Conservation (phyloP, 2,113 vertebrate species). For the Gallinago media region DNA sequence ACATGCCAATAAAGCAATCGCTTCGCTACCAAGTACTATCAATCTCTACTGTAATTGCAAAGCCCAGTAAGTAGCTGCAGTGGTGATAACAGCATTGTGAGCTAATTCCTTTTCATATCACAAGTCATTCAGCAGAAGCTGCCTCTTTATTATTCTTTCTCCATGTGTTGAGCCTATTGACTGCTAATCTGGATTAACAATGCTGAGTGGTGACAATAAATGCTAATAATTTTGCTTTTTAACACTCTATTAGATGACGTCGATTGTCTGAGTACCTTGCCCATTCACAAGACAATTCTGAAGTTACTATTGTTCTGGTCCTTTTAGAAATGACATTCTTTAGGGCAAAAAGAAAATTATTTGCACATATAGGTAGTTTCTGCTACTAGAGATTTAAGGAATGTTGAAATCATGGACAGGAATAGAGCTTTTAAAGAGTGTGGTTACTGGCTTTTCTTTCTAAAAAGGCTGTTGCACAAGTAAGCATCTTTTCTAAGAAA, state of each 20-base stretch:
- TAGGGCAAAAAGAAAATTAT: background rate
- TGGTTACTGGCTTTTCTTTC: background rate
- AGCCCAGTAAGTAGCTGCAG: background rate
- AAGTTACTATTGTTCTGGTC: background rate
- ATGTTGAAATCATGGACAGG: background rate
- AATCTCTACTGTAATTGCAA: background rate
- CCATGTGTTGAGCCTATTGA: background rate
- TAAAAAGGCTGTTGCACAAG: background rate
- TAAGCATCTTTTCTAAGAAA: background rate
- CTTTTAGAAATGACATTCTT: background rate
- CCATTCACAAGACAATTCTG: background rate
- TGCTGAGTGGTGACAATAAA: background rate
- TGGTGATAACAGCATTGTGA: background rate
- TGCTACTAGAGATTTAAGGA: background rate
- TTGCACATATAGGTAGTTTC: background rate
- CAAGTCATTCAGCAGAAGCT: background rate
- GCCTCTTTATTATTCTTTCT: background rate
- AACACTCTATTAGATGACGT: background rate
- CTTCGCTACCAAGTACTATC: background rate
- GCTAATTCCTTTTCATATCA: background rate
- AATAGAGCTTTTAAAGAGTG: background rate
- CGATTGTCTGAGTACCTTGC: background rate
- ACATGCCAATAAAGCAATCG: background rate
- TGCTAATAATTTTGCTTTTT: background rate
- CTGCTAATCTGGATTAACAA: slow-evolving; percentile 23